Percentiles rank a stretch among this genome's conserved stretches.
These are phyloP conservation scores for Melanotaenia pygmaea DNA, from an alignment of 2,797 vertebrate genomes.

Conservation along the genomic window DNA sequence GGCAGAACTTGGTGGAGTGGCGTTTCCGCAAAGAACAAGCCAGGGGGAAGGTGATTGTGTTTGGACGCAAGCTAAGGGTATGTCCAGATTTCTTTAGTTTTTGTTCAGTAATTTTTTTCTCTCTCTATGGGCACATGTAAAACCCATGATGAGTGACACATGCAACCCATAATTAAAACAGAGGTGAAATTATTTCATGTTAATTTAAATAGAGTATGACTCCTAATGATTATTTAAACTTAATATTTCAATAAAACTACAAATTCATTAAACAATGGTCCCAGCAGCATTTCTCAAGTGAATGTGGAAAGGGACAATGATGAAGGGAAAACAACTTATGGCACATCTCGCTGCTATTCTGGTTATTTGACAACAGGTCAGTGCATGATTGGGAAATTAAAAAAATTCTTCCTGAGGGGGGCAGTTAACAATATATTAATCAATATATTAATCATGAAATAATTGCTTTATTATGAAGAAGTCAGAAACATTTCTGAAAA, in stretches of 20 bases:
- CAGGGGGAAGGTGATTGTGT: conserved; percentile 95
- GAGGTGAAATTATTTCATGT: background rate
- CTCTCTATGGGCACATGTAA: conserved; percentile 11
- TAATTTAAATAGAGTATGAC: background rate
- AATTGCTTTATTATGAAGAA: background rate
- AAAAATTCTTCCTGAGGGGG: too few species aligned
- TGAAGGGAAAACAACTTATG: too few species aligned
- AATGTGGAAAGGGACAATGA: too few species aligned
- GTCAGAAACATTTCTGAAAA: background rate
- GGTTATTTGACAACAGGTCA: too few species aligned
- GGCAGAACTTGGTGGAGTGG: conserved; percentile 98
- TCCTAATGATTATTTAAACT: background rate
- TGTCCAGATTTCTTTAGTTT: conserved; percentile 31
- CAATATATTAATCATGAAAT: too few species aligned
- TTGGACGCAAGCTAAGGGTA: conserved; percentile 96
- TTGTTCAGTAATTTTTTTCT: background rate
- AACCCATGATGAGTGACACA: background rate
- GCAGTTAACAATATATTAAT: too few species aligned
- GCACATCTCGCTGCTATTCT: too few species aligned
- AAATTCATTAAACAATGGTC: background rate
- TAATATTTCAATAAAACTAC: background rate
- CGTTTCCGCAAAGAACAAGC: conserved; percentile 96
- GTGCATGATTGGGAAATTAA: too few species aligned
- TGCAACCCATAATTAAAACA: background rate
- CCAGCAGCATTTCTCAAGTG: background rate